These are phyloP conservation scores for Pelvicachromis taeniatus DNA, from an alignment of 2,113 vertebrate species.

Conservation along the genomic window DNA sequence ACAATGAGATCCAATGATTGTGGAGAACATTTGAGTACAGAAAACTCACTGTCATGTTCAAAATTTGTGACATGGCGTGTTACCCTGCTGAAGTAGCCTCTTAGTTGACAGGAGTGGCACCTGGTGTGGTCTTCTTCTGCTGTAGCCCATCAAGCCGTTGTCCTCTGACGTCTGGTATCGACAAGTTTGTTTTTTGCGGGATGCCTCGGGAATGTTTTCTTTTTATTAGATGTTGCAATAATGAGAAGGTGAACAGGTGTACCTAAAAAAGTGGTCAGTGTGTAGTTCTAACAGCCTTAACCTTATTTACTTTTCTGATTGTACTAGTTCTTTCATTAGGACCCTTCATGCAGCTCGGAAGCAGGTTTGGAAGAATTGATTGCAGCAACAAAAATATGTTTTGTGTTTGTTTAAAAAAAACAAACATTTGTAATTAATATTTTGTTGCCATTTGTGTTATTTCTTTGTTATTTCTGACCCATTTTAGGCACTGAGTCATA, in stretches of 20 bases:
- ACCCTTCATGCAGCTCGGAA: background rate
- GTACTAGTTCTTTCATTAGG: background rate
- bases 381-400: background rate
- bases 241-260: no score
- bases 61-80: background rate
- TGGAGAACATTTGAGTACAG: background rate
- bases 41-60: background rate
- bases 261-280: no score
- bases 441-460: background rate
- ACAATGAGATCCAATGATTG: background rate
- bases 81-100: background rate
- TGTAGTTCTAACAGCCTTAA: background rate
- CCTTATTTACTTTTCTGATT: background rate
- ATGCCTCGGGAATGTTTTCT: background rate
- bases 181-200: accelerated
- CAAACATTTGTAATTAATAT: background rate
- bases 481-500: background rate
- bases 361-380: background rate
- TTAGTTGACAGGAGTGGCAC: background rate
- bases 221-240: background rate
- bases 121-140: background rate
- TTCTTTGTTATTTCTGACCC: background rate
- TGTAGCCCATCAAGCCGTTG: background rate
- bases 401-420: background rate
- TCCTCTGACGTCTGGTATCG: background rate